Evolutionary conservation across 1,140 invertebrate genomes (phyloP).

Genomic region (Cyclargus thomasi): DNA sequence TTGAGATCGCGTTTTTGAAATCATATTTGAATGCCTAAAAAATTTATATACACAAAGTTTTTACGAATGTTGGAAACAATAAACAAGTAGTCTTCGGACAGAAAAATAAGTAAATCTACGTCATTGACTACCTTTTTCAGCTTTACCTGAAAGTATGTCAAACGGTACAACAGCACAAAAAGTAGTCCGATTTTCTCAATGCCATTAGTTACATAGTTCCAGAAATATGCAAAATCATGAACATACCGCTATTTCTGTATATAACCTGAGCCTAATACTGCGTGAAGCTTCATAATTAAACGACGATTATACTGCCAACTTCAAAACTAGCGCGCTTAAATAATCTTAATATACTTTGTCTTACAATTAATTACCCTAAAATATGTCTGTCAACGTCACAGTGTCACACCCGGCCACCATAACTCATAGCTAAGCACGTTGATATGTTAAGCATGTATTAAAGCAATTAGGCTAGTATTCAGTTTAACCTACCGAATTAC

Average conservation of each 20-base stretch:
- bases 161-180: no score
- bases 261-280: background rate
- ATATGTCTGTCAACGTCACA: constrained; percentile 6
- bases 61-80: no score
- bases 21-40: no score
- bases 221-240: background rate
- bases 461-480: constrained; percentile 13
- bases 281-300: background rate
- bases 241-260: background rate
- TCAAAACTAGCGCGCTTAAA: constrained; percentile 1
- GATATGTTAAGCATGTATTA: constrained; percentile 15
- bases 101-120: no score
- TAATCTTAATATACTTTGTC: background rate
- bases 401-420: constrained; percentile 6
- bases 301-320: background rate
- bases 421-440: constrained; percentile 11
- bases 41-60: no score
- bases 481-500: constrained; percentile 10
- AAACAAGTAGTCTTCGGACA: no score
- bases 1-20: no score
- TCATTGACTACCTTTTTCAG: no score
- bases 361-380: constrained; percentile 14
- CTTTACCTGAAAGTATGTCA: no score
- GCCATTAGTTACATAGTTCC: no score
- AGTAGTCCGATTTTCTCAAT: no score